Evolutionary conservation across 2,113 vertebrate species (phyloP).

Genomic region (Solea senegalensis): DNA sequence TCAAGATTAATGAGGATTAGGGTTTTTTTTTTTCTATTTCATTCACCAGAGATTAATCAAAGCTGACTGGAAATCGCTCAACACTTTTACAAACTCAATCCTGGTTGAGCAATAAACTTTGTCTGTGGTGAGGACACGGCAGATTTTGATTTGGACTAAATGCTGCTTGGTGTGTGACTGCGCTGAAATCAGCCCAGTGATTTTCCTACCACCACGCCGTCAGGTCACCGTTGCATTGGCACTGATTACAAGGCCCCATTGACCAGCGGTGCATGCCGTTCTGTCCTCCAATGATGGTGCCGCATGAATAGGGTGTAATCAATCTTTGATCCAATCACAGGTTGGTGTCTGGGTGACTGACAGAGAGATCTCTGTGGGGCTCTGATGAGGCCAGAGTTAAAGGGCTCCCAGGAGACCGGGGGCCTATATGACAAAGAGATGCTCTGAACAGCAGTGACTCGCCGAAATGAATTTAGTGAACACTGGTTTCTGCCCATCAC

Average conservation of each 20-base stretch:
- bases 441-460: constrained; percentile 54
- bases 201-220: constrained; percentile 68
- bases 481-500: not conserved
- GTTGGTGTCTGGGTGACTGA: constrained; percentile 80
- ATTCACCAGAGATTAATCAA: constrained; percentile 43
- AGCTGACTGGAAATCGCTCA: constrained; percentile 46
- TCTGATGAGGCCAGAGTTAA: constrained; percentile 81
- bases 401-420: constrained; percentile 74
- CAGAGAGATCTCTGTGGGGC: constrained; percentile 82
- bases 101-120: constrained; percentile 46
- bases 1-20: constrained; percentile 62
- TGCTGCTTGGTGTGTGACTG: constrained; percentile 4
- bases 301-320: constrained; percentile 83
- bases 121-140: constrained; percentile 4
- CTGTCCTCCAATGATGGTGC: constrained; percentile 72
- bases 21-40: constrained; percentile 1
- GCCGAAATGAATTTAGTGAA: constrained; percentile 21
- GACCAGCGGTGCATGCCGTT: constrained; percentile 78
- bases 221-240: constrained; percentile 74
- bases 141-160: constrained; percentile 47
- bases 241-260: constrained; percentile 88
- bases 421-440: constrained; percentile 65
- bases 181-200: constrained; percentile 63
- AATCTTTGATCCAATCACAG: constrained; percentile 89
- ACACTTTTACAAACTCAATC: constrained; percentile 44